These are phyloP conservation scores for Heliconius aoede DNA, from an alignment of 2,888 invertebrate genomes.

Conservation along the genomic window DNA sequence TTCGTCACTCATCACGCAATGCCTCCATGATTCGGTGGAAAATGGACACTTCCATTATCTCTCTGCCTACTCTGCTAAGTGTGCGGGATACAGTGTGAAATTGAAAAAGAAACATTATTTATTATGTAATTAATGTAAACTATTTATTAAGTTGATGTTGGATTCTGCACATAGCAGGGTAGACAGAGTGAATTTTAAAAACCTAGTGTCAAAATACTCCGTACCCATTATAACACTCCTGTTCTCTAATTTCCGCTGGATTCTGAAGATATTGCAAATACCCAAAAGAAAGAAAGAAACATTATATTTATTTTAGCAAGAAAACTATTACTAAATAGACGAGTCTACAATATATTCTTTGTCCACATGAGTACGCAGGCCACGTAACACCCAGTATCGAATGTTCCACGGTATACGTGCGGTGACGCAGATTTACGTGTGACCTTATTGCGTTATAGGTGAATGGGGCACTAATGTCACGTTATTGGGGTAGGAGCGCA, in stretches of 20 bases:
- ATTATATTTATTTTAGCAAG: not conserved
- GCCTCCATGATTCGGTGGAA: not conserved
- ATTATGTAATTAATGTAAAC: no score
- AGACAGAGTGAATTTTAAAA: no score
- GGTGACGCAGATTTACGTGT: slow-evolving; percentile 68
- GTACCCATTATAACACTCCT: no score
- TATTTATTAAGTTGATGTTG: no score
- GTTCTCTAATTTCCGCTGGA: no score
- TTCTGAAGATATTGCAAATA: no score
- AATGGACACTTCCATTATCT: not conserved
- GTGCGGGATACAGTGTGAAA: not conserved
- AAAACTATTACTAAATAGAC: not conserved
- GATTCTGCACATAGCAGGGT: no score
- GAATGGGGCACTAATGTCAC: slow-evolving; percentile 49
- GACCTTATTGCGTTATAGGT: slow-evolving; percentile 58
- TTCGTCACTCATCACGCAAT: not conserved
- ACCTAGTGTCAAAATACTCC: no score
- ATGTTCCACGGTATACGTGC: slow-evolving; percentile 61
- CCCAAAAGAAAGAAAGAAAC: no score
- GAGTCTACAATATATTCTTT: slow-evolving; percentile 45
- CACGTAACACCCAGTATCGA: slow-evolving; percentile 65
- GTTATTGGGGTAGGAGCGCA: slow-evolving; percentile 46
- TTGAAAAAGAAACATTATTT: no score
- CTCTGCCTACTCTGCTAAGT: not conserved
- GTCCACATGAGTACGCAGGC: slow-evolving; percentile 59